phyloP scores from a whole-genome alignment of 2,797 vertebrate genomes.

The Gobio occitaniae region DNA sequence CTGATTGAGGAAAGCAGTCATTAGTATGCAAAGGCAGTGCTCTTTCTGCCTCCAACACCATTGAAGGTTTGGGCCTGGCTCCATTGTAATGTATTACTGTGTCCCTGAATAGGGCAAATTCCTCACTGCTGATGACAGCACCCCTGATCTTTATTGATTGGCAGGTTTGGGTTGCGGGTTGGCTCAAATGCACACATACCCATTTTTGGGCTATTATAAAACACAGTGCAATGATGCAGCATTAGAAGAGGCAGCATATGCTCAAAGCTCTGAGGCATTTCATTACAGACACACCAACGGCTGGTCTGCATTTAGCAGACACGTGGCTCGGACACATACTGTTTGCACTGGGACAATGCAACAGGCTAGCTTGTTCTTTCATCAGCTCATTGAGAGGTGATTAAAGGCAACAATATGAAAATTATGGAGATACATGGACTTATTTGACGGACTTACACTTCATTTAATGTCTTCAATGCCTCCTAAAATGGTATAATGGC shows the following conservation, averaged over 20 bases:
- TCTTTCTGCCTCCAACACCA: slow-evolving; percentile 46
- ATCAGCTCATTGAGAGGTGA: slow-evolving; percentile 32
- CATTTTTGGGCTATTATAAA: slow-evolving; percentile 45
- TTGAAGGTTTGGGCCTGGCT: slow-evolving; percentile 49
- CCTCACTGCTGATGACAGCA: slow-evolving; percentile 53
- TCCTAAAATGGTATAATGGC: background rate
- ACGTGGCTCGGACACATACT: slow-evolving; percentile 43
- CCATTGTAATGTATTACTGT: slow-evolving; percentile 52
- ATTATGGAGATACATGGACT: background rate
- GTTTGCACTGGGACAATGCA: slow-evolving; percentile 39
- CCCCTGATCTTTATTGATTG: slow-evolving; percentile 58
- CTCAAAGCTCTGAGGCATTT: slow-evolving; percentile 42
- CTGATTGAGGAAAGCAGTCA: slow-evolving; percentile 28
- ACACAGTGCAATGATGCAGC: slow-evolving; percentile 40
- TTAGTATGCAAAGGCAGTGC: slow-evolving; percentile 60
- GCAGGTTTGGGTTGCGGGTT: slow-evolving; percentile 53
- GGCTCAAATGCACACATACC: slow-evolving; percentile 33
- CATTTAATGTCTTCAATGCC: background rate
- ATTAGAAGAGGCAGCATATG: slow-evolving; percentile 36
- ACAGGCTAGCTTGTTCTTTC: slow-evolving; percentile 21
- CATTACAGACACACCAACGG: slow-evolving; percentile 32
- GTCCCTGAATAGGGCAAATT: slow-evolving; percentile 55
- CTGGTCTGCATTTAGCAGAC: slow-evolving; percentile 31
- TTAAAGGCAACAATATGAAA: background rate
- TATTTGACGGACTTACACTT: background rate